These are phyloP conservation scores for Phytoseiulus persimilis DNA, from an alignment of 2,888 invertebrate genomes.

Conservation along the genomic window DNA sequence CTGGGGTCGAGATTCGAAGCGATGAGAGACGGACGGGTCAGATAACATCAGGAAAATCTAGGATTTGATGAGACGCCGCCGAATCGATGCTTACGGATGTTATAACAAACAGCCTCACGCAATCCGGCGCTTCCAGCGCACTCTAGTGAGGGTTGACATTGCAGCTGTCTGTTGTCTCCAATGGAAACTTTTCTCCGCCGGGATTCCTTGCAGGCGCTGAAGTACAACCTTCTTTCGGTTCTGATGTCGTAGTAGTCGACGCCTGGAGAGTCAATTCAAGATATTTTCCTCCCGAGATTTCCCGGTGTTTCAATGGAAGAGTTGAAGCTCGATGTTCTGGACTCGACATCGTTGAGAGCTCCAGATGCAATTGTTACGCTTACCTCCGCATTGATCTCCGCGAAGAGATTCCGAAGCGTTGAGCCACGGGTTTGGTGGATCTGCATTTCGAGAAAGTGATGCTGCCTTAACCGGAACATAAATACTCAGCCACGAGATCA, in stretches of 20 bases:
- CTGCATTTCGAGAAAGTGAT: no score
- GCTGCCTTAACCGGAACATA: no score
- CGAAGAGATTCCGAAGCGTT: no score
- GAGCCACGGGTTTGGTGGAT: no score
- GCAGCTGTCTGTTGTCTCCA: neutral
- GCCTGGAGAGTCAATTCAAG: neutral
- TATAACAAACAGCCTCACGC: neutral
- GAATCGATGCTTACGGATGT: neutral
- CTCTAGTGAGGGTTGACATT: neutral
- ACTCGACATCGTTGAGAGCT: no score
- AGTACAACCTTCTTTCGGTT: neutral
- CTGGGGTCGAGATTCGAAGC: neutral
- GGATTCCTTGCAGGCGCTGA: neutral
- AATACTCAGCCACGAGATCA: no score
- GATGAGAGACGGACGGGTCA: neutral
- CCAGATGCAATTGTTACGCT: no score
- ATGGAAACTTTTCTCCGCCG: neutral
- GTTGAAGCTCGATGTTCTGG: no score
- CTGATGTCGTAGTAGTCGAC: neutral
- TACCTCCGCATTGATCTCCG: no score
- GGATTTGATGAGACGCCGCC: no score
- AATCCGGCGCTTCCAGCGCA: neutral
- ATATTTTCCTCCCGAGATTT: neutral
- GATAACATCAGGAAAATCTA: no score
- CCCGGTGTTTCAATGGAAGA: no score